Evolutionary conservation across 1,140 invertebrate genomes (phyloP), one percentile per base, ranked within the genome.

Genomic region (Hyphantria cunea): DNA sequence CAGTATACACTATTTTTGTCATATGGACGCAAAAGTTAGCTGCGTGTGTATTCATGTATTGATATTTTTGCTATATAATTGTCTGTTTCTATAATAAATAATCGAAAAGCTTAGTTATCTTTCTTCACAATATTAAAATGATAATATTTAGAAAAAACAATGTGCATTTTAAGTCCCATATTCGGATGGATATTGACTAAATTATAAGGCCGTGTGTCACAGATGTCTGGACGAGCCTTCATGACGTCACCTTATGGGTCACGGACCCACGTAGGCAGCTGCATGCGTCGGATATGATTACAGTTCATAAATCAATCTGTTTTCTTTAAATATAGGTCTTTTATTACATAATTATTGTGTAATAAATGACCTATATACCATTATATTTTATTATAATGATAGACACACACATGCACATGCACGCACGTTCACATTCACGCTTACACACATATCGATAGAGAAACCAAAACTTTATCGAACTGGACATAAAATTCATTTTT

Each of bases 231-330:
- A 17, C 31, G n/a, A 31, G 42, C 14, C 33, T 10, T 17, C 15
- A 37, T 72, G 70, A 72, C 70, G 70, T 72, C 70, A 72, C 47
- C 15, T 68, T 67, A 42, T 72, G 49, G 66, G 70, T 72, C 70
- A 72, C 54, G 66, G 70, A 47, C 34, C 8, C 15, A 14, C 13
- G 51, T 61, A 58, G 61, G 56, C 52, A 41, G 58, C 12, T 13
- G 14, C 17, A 25, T 39, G 37, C 58, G 13, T 49, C 37, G 42
- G 17, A 53, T 47, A 44, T 32, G 37, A 54, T 48, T 48, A 33
- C 48, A 51, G 31, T 49, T 59, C 11, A 39, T 59, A 51, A 44
- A 52, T 49, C 34, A 58, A 49, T 49, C 25, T 12, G 14, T 32
- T 45, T 14, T 32, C 25, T 14, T 42, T 44, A 12, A 33, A 55